phyloP scores from a whole-genome alignment of 2,888 invertebrate genomes.

The Melipona bicolor region DNA sequence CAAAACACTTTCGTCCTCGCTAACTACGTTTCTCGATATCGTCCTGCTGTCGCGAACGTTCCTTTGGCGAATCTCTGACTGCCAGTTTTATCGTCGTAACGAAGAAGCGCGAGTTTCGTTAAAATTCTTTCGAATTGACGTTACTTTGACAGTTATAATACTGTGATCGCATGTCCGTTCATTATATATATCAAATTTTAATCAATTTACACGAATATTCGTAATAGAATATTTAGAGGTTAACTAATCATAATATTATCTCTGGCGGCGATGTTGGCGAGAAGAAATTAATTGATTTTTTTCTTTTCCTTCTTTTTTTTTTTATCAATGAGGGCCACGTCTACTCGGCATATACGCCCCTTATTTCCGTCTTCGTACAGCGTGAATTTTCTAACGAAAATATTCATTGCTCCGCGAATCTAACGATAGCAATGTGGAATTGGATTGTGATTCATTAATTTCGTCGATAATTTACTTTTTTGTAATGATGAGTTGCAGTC shows the following conservation, averaged over 20 bases:
- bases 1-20: conserved; percentile 23
- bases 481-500: background rate
- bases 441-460: conserved; percentile 9
- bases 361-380: conserved; percentile 69
- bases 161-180: conserved; percentile 23
- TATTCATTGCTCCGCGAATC: background rate
- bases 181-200: conserved; percentile 19
- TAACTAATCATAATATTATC: conserved; percentile 44
- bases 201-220: conserved; percentile 7
- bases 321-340: conserved; percentile 65
- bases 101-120: conserved; percentile 55
- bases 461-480: conserved; percentile 1
- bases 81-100: background rate
- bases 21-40: conserved; percentile 11
- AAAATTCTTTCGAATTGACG: conserved; percentile 64
- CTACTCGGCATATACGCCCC: conserved; percentile 73
- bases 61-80: background rate
- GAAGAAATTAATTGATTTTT: conserved; percentile 59
- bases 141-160: conserved; percentile 75
- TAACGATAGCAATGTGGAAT: background rate
- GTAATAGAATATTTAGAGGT: conserved; percentile 48
- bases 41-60: background rate
- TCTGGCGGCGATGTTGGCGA: conserved; percentile 29
- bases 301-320: background rate
- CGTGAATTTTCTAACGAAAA: conserved; percentile 39